Percentiles rank a stretch among this genome's conserved stretches.
These are phyloP conservation scores for Hymenopus coronatus DNA, from an alignment of 2,888 invertebrate genomes.

Conservation along the genomic window DNA sequence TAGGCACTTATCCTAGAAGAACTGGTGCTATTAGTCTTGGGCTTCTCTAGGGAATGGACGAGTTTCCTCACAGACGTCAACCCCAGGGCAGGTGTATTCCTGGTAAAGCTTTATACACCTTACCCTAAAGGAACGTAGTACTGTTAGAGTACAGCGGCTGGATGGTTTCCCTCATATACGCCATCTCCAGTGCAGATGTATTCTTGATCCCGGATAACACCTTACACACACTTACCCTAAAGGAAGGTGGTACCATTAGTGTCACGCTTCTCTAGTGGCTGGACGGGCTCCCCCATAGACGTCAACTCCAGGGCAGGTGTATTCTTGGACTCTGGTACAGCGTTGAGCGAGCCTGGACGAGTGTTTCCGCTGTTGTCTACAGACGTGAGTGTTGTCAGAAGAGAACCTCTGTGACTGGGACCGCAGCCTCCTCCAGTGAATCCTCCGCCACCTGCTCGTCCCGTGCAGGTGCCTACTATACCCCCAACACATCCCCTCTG, in stretches of 20 bases:
- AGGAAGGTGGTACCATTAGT: background rate
- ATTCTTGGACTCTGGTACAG: background rate
- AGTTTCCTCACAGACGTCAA: no score
- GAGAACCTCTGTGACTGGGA: slow-evolving; percentile 43
- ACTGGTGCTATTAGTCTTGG: no score
- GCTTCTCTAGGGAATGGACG: no score
- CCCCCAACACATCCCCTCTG: slow-evolving; percentile 2
- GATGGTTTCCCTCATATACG: no score
- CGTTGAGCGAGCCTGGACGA: slow-evolving; percentile 10
- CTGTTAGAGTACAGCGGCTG: no score
- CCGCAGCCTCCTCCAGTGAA: slow-evolving; percentile 35
- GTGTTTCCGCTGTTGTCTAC: slow-evolving; percentile 39
- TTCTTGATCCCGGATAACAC: no score
- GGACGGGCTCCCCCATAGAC: background rate
- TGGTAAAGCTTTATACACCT: no score
- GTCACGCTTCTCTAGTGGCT: background rate
- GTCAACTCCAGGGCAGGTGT: background rate
- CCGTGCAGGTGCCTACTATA: slow-evolving; percentile 2
- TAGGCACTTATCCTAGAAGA: no score
- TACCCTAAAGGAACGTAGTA: no score
- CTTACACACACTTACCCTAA: background rate
- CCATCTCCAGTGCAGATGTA: no score
- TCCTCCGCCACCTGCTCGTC: slow-evolving; percentile 27
- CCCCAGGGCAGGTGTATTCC: no score
- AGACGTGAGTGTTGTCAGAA: slow-evolving; percentile 47